Conservation (phyloP, 2,797 vertebrate species). For the Orestias chungarensis region DNA sequence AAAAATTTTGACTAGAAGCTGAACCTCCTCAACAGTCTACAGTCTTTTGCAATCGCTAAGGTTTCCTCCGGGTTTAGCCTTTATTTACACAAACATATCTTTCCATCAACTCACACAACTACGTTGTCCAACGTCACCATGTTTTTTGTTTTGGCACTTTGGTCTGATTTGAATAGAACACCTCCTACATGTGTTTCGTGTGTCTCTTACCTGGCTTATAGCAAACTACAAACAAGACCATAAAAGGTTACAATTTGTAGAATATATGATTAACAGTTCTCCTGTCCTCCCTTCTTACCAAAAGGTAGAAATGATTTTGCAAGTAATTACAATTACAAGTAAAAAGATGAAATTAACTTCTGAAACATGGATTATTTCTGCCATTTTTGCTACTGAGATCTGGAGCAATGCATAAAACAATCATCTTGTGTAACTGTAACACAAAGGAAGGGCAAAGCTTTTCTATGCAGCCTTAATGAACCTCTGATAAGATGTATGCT, state of each 20-base stretch:
- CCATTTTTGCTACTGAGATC: too few species aligned
- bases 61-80: too few species aligned
- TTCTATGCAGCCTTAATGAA: neutral
- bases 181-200: neutral
- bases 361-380: too few species aligned
- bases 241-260: neutral
- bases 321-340: neutral
- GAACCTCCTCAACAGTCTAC: too few species aligned
- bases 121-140: too few species aligned
- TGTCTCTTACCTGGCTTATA: neutral
- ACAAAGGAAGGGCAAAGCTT: neutral
- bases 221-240: neutral
- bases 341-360: neutral
- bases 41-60: too few species aligned
- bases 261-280: neutral
- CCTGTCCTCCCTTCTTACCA: neutral
- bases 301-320: neutral
- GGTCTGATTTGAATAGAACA: neutral
- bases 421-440: neutral
- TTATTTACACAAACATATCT: too few species aligned
- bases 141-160: too few species aligned
- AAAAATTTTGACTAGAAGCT: too few species aligned
- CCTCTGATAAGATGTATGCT: neutral
- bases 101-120: too few species aligned
- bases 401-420: neutral